phyloP scores from a whole-genome alignment of 37 sponge, comb jelly and placozoan genomes.

The Oopsacas minuta region DNA sequence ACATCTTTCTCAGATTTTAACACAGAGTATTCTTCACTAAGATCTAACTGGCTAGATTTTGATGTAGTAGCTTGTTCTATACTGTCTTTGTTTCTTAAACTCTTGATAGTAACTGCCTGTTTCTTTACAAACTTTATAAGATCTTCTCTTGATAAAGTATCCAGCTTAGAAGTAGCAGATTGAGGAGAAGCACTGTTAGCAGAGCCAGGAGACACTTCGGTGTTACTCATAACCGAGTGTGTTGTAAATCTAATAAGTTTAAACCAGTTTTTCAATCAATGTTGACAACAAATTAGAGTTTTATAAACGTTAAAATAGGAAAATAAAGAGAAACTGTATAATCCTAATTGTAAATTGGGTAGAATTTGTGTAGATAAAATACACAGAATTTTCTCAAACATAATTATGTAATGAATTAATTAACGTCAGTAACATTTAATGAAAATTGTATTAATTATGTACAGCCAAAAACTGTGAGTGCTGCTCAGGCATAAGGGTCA shows the following conservation, averaged over 20 bases:
- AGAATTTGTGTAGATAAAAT: too few relatives aligned
- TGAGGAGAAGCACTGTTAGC: neutral
- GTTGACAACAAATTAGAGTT: too few relatives aligned
- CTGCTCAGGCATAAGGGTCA: too few relatives aligned
- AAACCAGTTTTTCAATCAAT: too few relatives aligned
- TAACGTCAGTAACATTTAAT: too few relatives aligned
- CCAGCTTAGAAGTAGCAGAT: conserved; percentile 34
- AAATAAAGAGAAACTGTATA: too few relatives aligned
- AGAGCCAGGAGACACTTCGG: neutral
- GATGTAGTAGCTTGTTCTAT: neutral
- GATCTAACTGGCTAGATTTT: neutral
- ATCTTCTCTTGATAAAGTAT: conserved; percentile 51
- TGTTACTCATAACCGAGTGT: neutral
- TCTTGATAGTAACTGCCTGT: conserved; percentile 31
- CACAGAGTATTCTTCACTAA: neutral
- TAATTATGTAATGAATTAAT: too few relatives aligned
- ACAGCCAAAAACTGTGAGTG: too few relatives aligned
- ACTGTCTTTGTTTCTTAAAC: neutral
- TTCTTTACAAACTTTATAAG: conserved; percentile 61
- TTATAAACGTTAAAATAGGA: too few relatives aligned
- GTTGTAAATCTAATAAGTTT: neutral
- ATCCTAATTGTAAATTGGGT: too few relatives aligned
- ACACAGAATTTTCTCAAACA: too few relatives aligned
- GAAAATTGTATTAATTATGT: too few relatives aligned
- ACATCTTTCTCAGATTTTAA: neutral